A percentile compares a stretch with the other conserved stretches of the same genome.
Evolutionary conservation across 2,113 vertebrate genomes (phyloP).

Genomic region (Neotoma lepida): DNA sequence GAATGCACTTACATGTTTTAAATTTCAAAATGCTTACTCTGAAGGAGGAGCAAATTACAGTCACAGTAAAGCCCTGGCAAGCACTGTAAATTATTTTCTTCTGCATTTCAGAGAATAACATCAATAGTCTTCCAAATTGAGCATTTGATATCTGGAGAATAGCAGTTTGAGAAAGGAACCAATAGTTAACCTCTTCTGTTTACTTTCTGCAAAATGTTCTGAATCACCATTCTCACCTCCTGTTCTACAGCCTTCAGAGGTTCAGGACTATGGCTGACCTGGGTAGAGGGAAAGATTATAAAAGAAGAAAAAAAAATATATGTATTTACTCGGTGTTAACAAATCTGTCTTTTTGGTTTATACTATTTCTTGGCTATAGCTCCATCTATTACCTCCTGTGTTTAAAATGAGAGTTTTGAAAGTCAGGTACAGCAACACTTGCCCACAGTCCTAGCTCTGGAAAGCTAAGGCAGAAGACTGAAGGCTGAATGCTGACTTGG

Average conservation of each 20-base stretch:
- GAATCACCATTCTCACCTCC: conserved; percentile 62
- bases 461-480: neutral
- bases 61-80: conserved; percentile 51
- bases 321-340: conserved; percentile 21
- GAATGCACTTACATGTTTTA: conserved; percentile 10
- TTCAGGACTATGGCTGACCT: conserved; percentile 59
- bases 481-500: neutral
- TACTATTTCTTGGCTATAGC: neutral
- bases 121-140: conserved; percentile 35
- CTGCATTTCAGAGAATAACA: conserved; percentile 47
- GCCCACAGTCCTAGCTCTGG: neutral
- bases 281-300: conserved; percentile 60
- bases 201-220: conserved; percentile 32
- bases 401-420: conserved; percentile 1
- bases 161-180: conserved; percentile 39
- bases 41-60: conserved; percentile 13
- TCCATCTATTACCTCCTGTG: neutral
- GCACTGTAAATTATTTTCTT: conserved; percentile 10
- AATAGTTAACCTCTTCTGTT: conserved; percentile 43
- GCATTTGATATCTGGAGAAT: neutral
- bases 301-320: conserved; percentile 36
- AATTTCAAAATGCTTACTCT: conserved; percentile 56
- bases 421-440: neutral
- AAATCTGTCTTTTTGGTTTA: conserved; percentile 22
- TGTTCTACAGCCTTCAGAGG: conserved; percentile 60